These are phyloP conservation scores for Tinea pellionella DNA, from an alignment of 2,888 invertebrate genomes.

Conservation along the genomic window DNA sequence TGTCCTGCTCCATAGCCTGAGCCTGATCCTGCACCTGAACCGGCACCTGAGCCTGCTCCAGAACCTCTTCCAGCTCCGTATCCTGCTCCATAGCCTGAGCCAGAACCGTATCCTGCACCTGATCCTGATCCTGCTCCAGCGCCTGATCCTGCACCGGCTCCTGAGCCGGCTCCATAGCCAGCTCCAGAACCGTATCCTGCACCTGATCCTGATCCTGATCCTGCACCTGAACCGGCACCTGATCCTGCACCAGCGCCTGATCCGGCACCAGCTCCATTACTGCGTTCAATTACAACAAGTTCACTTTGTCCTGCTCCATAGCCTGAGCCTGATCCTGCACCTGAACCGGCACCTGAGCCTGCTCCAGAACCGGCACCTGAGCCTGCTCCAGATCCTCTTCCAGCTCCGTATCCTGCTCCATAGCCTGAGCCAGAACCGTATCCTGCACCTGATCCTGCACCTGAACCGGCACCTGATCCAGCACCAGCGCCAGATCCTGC, in stretches of 20 bases:
- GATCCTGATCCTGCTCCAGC: neutral
- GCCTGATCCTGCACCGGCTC: slow-evolving; percentile 2
- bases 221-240: neutral
- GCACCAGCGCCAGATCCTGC: too few relatives aligned
- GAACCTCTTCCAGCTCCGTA: slow-evolving; percentile 12
- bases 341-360: slow-evolving; percentile 10
- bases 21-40: slow-evolving; percentile 15
- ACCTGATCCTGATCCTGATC: slow-evolving; percentile 9
- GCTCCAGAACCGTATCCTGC: neutral
- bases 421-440: slow-evolving; percentile 1
- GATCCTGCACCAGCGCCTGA: slow-evolving; percentile 2
- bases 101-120: neutral
- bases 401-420: neutral
- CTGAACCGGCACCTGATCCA: too few relatives aligned
- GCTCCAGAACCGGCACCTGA: neutral
- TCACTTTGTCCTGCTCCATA: neutral
- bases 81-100: slow-evolving; percentile 8
- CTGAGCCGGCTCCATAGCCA: too few relatives aligned
- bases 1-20: neutral
- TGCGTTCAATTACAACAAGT: neutral
- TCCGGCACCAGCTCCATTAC: neutral
- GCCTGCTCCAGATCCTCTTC: neutral
- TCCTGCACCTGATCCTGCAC: neutral
- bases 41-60: slow-evolving; percentile 14
- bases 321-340: too few relatives aligned